Conservation (phyloP, 2,113 vertebrate genomes). For the Melanostigma gelatinosum region DNA sequence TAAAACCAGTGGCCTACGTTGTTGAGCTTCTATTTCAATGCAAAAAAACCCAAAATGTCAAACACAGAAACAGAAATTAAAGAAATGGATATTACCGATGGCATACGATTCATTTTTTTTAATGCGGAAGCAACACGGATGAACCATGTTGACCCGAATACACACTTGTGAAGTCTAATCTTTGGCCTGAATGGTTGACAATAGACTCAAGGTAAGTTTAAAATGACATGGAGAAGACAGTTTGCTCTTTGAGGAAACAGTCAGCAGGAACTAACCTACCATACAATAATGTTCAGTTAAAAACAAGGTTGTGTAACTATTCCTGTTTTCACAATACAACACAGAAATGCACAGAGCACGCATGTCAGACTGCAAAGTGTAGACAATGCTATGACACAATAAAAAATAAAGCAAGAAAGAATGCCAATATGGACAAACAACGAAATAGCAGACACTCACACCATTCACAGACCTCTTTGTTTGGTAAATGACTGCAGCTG, state of each 20-base stretch:
- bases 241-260: background rate
- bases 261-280: background rate
- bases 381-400: background rate
- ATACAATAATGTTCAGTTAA: background rate
- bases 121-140: background rate
- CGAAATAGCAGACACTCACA: background rate
- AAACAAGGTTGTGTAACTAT: background rate
- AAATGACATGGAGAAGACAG: background rate
- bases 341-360: background rate
- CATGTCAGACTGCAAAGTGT: background rate
- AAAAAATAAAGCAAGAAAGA: background rate
- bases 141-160: background rate
- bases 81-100: conserved; percentile 59
- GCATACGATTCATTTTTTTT: conserved; percentile 12
- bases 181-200: background rate
- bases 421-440: background rate
- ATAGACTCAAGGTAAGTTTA: conserved; percentile 17
- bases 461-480: background rate
- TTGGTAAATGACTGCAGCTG: background rate
- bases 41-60: conserved; percentile 65
- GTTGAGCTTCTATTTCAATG: conserved; percentile 65
- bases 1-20: conserved; percentile 56
- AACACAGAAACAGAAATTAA: conserved; percentile 77
- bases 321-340: background rate
- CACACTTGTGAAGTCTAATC: background rate